Percentiles rank a stretch among this genome's conserved stretches.
Evolutionary conservation across 2,797 vertebrate species (phyloP).

Genomic region (Emys orbicularis): DNA sequence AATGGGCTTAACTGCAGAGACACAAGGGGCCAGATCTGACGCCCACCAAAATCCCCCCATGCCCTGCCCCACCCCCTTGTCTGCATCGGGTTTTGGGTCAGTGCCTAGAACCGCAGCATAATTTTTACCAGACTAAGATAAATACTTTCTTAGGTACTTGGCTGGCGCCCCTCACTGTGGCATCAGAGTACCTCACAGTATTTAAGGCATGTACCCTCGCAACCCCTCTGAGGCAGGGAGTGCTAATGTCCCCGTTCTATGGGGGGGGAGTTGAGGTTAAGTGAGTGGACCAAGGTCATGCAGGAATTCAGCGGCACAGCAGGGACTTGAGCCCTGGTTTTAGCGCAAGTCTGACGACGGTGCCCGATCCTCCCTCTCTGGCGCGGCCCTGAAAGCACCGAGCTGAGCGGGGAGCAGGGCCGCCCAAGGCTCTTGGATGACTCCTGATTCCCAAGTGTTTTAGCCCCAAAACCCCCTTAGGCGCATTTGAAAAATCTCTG

Average conservation of each 20-base stretch:
- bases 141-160: too few species aligned
- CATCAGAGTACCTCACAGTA: too few species aligned
- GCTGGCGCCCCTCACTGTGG: too few species aligned
- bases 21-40: neutral
- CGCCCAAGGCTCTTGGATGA: neutral
- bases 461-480: neutral
- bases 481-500: neutral
- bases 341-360: neutral
- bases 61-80: too few species aligned
- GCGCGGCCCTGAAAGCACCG: neutral
- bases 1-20: neutral
- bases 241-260: neutral
- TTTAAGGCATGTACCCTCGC: too few species aligned
- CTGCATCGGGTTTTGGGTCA: too few species aligned
- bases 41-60: too few species aligned
- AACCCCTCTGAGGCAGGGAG: too few species aligned
- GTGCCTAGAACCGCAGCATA: too few species aligned
- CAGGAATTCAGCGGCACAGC: neutral
- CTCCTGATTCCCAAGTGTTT: neutral
- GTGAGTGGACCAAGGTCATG: neutral
- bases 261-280: neutral
- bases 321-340: neutral
- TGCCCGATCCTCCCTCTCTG: neutral
- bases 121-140: too few species aligned
- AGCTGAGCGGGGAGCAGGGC: neutral